These are phyloP conservation scores for Netelia inedita DNA, from an alignment of 2,888 invertebrate species.

Conservation along the genomic window DNA sequence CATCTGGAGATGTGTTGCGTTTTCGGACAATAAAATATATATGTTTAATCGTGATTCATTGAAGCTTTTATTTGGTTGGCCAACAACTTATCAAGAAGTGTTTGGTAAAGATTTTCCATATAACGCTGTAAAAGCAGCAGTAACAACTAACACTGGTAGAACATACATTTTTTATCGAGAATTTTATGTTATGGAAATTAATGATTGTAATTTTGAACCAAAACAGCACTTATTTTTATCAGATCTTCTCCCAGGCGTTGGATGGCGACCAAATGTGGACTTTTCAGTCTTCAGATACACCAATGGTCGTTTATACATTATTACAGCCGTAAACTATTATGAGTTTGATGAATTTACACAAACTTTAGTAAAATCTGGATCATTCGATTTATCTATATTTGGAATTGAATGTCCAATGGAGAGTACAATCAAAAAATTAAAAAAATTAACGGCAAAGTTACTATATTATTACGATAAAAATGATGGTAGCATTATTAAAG, in stretches of 20 bases:
- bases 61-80: not conserved
- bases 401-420: constrained; percentile 9
- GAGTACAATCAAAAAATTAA: not conserved
- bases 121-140: not conserved
- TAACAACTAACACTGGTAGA: constrained; percentile 2
- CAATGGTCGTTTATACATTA: constrained; percentile 5
- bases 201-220: not conserved
- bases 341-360: not conserved
- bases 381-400: constrained; percentile 7
- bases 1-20: not conserved
- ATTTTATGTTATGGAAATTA: not conserved
- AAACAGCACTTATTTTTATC: not conserved
- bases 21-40: not conserved
- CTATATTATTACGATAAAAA: constrained; percentile 8
- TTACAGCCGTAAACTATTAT: not conserved
- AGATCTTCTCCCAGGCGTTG: not conserved
- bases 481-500: not conserved
- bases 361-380: not conserved
- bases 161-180: not conserved
- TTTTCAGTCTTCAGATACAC: constrained; percentile 1
- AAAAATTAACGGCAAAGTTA: not conserved
- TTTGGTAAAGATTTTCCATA: not conserved
- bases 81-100: not conserved
- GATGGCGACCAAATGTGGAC: not conserved
- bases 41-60: not conserved